A percentile compares a stretch with the other conserved stretches of the same genome.
Evolutionary conservation across 1,140 invertebrate species (phyloP).

Genomic region (Arctopsyche grandis): DNA sequence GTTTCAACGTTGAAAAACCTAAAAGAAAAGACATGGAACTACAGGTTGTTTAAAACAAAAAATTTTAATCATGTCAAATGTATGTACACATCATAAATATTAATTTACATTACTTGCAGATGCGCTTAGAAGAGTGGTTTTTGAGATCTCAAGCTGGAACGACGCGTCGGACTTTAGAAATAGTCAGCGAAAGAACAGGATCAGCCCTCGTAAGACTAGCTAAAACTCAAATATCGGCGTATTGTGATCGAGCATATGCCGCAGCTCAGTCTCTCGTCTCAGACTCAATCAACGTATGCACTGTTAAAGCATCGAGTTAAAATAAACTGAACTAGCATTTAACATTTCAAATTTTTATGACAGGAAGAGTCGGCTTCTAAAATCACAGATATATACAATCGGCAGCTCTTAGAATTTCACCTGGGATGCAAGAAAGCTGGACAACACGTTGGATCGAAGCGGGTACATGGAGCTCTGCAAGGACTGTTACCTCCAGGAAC

Average conservation of each 20-base stretch:
- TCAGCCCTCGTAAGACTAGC: slow-evolving; percentile 43
- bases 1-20: slow-evolving; percentile 58
- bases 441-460: slow-evolving; percentile 3
- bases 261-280: not conserved
- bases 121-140: slow-evolving; percentile 52
- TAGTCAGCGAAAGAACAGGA: slow-evolving; percentile 49
- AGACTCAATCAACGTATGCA: not conserved
- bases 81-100: not conserved
- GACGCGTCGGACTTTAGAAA: slow-evolving; percentile 7
- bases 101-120: slow-evolving; percentile 20
- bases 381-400: slow-evolving; percentile 23
- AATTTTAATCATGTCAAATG: not conserved
- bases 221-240: slow-evolving; percentile 30
- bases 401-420: slow-evolving; percentile 17
- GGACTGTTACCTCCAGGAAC: slow-evolving; percentile 32
- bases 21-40: slow-evolving; percentile 62
- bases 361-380: not conserved
- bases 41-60: slow-evolving; percentile 57
- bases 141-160: slow-evolving; percentile 40
- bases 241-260: slow-evolving; percentile 16
- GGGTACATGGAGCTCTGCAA: slow-evolving; percentile 11
- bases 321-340: not conserved
- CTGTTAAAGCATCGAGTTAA: not conserved
- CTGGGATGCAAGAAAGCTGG: slow-evolving; percentile 6
- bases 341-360: not conserved